These are phyloP conservation scores for Centruroides sculpturatus DNA, from an alignment of 1,140 invertebrate genomes.

Conservation along the genomic window DNA sequence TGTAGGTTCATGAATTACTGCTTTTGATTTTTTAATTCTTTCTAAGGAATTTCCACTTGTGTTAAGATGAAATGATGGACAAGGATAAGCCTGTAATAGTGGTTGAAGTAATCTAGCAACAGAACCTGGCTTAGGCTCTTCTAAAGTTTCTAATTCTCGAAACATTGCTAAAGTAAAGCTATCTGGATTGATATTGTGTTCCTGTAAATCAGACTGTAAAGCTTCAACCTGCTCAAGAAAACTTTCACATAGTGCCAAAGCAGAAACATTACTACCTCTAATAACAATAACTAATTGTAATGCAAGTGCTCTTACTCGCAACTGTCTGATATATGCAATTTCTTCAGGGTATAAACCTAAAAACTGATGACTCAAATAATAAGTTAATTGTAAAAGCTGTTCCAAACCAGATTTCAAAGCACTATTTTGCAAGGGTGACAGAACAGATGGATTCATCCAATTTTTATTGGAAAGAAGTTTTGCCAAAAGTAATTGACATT, in stretches of 20 bases:
- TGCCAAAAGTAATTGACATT: constrained; percentile 32
- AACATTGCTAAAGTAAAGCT: constrained; percentile 64
- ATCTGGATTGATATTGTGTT: constrained; percentile 44
- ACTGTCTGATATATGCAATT: constrained; percentile 58
- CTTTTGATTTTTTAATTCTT: constrained; percentile 40
- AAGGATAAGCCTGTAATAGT: constrained; percentile 41
- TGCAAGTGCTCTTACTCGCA: constrained; percentile 66
- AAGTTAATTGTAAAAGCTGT: constrained; percentile 39
- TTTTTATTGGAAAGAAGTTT: constrained; percentile 24
- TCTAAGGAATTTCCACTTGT: constrained; percentile 6
- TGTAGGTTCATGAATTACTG: constrained; percentile 67
- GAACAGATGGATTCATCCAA: constrained; percentile 20
- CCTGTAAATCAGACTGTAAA: constrained; percentile 32
- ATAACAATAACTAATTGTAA: constrained; percentile 64
- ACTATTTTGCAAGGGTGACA: constrained; percentile 16
- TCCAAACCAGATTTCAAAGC: constrained; percentile 18
- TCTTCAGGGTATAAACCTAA: constrained; percentile 58
- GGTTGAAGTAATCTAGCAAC: constrained; percentile 65
- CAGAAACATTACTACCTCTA: constrained; percentile 42
- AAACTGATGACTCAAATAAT: constrained; percentile 67
- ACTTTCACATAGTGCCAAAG: constrained; percentile 43
- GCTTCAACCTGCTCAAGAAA: constrained; percentile 44
- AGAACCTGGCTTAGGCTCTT: constrained; percentile 69
- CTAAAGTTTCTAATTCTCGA: constrained; percentile 53
- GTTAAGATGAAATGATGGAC: constrained; percentile 11